A percentile compares a stretch with the other conserved stretches of the same genome.
Evolutionary conservation across 2,888 invertebrate genomes (phyloP).

Genomic region (Pandemis heparana): DNA sequence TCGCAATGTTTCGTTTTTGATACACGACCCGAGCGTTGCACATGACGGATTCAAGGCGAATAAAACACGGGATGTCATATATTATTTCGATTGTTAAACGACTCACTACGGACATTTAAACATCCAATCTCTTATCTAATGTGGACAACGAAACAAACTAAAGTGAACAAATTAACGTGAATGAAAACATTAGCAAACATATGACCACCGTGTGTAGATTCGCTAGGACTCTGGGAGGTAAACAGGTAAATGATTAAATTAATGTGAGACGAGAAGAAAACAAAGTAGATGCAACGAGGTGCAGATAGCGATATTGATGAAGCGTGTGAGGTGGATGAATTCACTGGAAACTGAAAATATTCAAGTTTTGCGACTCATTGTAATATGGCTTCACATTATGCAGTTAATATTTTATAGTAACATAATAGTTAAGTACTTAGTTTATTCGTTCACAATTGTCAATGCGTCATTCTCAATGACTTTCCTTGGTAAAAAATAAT

Average conservation of each 20-base stretch:
- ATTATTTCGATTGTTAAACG: slow-evolving; percentile 82
- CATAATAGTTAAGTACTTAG: not conserved
- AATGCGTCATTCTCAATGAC: not conserved
- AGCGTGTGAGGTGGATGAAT: slow-evolving; percentile 47
- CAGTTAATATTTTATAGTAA: slow-evolving; percentile 1
- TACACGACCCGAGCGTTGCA: slow-evolving; percentile 81
- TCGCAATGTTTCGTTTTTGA: slow-evolving; percentile 58
- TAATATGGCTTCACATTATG: slow-evolving; percentile 18
- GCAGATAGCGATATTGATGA: slow-evolving; percentile 45
- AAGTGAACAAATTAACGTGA: slow-evolving; percentile 79
- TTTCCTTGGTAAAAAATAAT: not conserved
- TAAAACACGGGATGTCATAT: slow-evolving; percentile 86
- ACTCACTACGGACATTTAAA: slow-evolving; percentile 82
- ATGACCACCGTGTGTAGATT: slow-evolving; percentile 85
- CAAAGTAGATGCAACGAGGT: slow-evolving; percentile 55
- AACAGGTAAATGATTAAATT: slow-evolving; percentile 57
- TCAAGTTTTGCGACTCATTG: not conserved
- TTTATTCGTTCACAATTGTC: slow-evolving; percentile 32
- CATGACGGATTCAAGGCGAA: slow-evolving; percentile 87
- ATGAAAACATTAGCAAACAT: slow-evolving; percentile 81
- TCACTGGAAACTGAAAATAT: slow-evolving; percentile 50
- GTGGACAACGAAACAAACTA: slow-evolving; percentile 76
- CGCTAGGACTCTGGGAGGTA: slow-evolving; percentile 78
- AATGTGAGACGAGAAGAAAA: slow-evolving; percentile 52
- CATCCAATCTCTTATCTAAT: slow-evolving; percentile 79